Conservation (phyloP, 2,113 vertebrate species). For the Eidolon helvum region DNA sequence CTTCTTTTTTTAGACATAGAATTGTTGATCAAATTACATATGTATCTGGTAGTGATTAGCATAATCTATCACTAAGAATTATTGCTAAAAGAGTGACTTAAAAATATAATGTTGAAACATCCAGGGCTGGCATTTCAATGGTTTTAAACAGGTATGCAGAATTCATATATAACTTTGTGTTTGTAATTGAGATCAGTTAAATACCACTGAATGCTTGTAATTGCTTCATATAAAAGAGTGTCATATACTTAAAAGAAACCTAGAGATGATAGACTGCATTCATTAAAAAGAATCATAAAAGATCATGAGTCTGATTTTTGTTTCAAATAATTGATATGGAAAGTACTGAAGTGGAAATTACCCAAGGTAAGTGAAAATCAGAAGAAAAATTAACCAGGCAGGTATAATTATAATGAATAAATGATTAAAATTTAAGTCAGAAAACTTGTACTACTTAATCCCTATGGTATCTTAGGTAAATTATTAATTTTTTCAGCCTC, state of each 20-base stretch:
- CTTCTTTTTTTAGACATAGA: background rate
- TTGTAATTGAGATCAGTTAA: background rate
- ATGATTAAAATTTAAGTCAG: background rate
- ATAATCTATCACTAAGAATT: background rate
- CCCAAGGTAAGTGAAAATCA: background rate
- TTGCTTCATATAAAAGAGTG: background rate
- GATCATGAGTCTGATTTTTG: background rate
- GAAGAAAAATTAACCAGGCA: background rate
- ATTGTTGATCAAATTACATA: background rate
- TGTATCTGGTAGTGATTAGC: background rate
- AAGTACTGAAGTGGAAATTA: background rate
- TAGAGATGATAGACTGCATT: background rate
- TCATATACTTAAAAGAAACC: background rate
- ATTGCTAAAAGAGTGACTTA: background rate
- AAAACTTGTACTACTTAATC: background rate
- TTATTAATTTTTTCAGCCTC: background rate
- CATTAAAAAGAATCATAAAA: background rate
- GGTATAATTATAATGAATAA: background rate
- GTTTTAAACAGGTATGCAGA: background rate
- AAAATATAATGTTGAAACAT: background rate
- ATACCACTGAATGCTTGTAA: background rate
- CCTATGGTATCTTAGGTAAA: background rate
- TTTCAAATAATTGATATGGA: no score
- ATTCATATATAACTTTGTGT: background rate
- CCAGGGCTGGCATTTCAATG: background rate